phyloP scores from a whole-genome alignment of 1,140 invertebrate species.

The Choristoneura fumiferana region DNA sequence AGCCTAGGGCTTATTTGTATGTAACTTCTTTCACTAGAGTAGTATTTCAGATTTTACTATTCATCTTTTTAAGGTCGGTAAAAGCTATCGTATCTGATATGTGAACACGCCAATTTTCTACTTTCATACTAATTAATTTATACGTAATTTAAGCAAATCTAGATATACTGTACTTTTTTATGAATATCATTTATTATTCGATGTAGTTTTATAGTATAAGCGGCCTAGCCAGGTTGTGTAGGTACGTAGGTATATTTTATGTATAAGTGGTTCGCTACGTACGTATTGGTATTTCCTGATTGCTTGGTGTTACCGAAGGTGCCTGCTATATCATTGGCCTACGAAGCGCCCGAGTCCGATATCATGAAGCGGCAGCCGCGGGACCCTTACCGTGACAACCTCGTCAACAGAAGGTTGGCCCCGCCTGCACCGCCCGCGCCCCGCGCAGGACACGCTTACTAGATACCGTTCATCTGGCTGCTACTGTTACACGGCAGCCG shows the following conservation, averaged over 20 bases:
- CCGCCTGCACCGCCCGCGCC: conserved; percentile 37
- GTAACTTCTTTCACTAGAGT: conserved; percentile 59
- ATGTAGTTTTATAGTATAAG: conserved; percentile 49
- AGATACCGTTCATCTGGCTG: too few relatives aligned
- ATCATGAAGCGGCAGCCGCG: conserved; percentile 98
- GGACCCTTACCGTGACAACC: conserved; percentile 95
- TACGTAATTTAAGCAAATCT: conserved; percentile 49
- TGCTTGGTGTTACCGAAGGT: conserved; percentile 83
- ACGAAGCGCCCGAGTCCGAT: conserved; percentile 97
- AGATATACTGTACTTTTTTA: conserved; percentile 39
- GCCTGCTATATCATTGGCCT: conserved; percentile 97
- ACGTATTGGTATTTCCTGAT: conserved; percentile 66
- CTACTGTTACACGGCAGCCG: neutral
- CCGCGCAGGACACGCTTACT: too few relatives aligned
- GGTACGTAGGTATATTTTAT: conserved; percentile 40
- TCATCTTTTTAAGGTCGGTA: conserved; percentile 44
- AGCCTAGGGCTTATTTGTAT: conserved; percentile 54
- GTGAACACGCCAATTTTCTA: conserved; percentile 59
- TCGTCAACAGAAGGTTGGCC: conserved; percentile 94
- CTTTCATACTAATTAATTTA: conserved; percentile 55
- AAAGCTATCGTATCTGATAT: conserved; percentile 52
- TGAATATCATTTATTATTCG: conserved; percentile 36
- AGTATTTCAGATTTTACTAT: conserved; percentile 52
- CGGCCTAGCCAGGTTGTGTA: conserved; percentile 37
- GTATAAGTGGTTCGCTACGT: conserved; percentile 37